Evolutionary conservation across 1,140 invertebrate genomes (phyloP), one percentile per base, ranked within the genome.

Genomic region (Caenorhabditis remanei): DNA sequence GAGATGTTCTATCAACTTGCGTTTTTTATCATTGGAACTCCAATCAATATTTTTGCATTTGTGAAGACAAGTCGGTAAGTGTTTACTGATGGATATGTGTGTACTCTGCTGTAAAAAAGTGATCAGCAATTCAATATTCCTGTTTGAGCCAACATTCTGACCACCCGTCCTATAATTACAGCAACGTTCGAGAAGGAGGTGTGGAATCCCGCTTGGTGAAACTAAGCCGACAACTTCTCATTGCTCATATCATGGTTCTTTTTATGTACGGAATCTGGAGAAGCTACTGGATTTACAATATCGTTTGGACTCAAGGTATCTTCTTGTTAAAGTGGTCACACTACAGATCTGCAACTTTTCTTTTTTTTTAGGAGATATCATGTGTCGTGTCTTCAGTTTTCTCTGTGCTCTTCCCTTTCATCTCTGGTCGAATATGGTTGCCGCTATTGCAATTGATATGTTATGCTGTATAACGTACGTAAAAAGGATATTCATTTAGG

Each of bases 381-480:
- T 91, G 14, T 91, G 90, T 65, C 87, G 89, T 53, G 79, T 91
- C 14, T 91, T 91, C 84, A 91, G 90, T 32, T 90, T 92, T 50
- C 84, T 90, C 21, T 79, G 83, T 55, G 89, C 90, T 32, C 83
- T 91, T 11, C 90, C 90, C 6, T 91, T 91, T 79, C 90, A 91
- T 86, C 85, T 91, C 19, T 91, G 90, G 90, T 92, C 91, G 16
- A 91, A 91, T 63, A 89, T 91, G 84, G 90, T 91, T 2, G 90
- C 90, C 14, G 91, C 90, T n/a, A 89, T 91, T 87, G 90, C 90
- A 82, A 87, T 91, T 65, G 90, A 91, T 83, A 91, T 91, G 90
- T 65, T 91, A 4, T 91, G 86, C 53, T 91, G 90, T 83, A 92
- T 91, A 50, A 67, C 85, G 90, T 91, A 84, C 87, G 88, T 83